phyloP scores from a whole-genome alignment of 2,113 vertebrate genomes.

The Hiodon tergisus region DNA sequence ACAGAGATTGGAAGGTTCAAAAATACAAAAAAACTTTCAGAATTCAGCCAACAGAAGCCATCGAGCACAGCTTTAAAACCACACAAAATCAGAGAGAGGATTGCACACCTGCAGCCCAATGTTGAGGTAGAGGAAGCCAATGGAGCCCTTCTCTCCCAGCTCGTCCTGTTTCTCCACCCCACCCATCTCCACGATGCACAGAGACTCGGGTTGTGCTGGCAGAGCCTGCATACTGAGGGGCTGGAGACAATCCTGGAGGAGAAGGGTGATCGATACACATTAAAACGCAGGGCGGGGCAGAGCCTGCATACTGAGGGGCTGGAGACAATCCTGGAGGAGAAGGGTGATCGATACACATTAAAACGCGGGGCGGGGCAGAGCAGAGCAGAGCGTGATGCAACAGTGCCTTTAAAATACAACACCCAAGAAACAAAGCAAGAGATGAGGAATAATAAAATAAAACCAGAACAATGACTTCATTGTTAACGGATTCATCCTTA shows the following conservation, averaged over 20 bases:
- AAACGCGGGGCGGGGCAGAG: neutral
- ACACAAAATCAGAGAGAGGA: too few species aligned
- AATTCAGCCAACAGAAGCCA: neutral
- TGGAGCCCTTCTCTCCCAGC: slow-evolving; percentile 86
- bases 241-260: slow-evolving; percentile 83
- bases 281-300: neutral
- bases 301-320: neutral
- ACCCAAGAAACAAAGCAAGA: too few species aligned
- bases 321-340: neutral
- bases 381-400: too few species aligned
- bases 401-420: too few species aligned
- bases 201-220: slow-evolving; percentile 88
- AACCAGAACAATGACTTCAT: too few species aligned
- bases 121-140: slow-evolving; percentile 95
- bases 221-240: slow-evolving; percentile 96
- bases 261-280: neutral
- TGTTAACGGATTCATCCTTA: too few species aligned
- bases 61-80: neutral
- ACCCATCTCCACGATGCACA: slow-evolving; percentile 98
- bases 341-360: neutral
- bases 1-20: neutral
- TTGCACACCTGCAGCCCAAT: slow-evolving; percentile 90
- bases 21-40: neutral
- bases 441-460: too few species aligned
- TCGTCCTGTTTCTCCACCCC: slow-evolving; percentile 96